These are phyloP conservation scores for Illadopsis cleaveri DNA, from an alignment of 2,113 vertebrate species.

Conservation along the genomic window DNA sequence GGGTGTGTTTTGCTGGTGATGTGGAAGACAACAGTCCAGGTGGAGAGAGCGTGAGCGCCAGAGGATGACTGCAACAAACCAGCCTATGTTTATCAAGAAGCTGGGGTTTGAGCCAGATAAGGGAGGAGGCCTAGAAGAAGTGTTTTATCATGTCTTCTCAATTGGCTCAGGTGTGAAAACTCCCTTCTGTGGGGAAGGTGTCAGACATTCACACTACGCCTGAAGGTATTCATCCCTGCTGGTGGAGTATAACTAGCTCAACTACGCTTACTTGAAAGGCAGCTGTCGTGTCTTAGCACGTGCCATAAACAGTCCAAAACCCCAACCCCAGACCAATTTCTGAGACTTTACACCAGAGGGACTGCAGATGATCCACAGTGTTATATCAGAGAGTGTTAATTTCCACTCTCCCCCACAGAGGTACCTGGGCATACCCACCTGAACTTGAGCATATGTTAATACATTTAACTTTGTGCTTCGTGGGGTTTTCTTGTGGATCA, in stretches of 20 bases:
- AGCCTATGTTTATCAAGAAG: neutral
- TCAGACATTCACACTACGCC: neutral
- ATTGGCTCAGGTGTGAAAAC: neutral
- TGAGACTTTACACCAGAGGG: neutral
- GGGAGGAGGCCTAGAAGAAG: neutral
- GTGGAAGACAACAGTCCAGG: neutral
- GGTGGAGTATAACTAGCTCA: neutral
- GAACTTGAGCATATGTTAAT: neutral
- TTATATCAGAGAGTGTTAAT: neutral
- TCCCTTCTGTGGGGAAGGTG: neutral
- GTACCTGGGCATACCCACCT: neutral
- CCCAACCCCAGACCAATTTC: neutral
- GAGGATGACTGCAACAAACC: neutral
- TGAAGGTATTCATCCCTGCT: neutral
- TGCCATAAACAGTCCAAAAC: neutral
- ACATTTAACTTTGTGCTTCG: neutral
- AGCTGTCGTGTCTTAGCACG: neutral
- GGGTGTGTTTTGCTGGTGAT: neutral
- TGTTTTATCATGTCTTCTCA: neutral
- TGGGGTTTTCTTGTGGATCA: neutral
- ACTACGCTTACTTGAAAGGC: fast-evolving
- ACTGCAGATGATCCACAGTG: neutral
- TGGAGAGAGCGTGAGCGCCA: neutral
- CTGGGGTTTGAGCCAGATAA: neutral
- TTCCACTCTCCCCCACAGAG: neutral